Percentiles rank a stretch among this genome's conserved stretches.
phyloP scores from a whole-genome alignment of 2,797 vertebrate species.

The Vireo griseus region DNA sequence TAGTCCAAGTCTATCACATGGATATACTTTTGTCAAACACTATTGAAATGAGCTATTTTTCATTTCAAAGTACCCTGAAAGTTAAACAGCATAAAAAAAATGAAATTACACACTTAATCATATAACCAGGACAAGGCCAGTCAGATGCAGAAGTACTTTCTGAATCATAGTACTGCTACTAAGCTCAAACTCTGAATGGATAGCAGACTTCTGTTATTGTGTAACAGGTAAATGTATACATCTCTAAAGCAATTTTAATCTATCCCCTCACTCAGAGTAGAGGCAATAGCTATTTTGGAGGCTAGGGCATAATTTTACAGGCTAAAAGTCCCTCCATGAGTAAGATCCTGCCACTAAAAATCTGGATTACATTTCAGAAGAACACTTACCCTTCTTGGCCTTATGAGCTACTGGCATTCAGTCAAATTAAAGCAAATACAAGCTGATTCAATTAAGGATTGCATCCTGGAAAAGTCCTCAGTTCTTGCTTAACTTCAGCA shows the following conservation, averaged over 20 bases:
- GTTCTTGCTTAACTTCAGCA: constrained; percentile 6
- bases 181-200: background rate
- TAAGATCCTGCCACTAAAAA: background rate
- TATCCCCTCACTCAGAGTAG: background rate
- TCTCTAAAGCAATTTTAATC: background rate
- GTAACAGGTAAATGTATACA: background rate
- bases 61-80: background rate
- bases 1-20: background rate
- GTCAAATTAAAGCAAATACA: constrained; percentile 16
- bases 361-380: background rate
- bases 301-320: background rate
- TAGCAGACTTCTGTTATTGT: background rate
- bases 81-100: background rate
- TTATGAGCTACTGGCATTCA: background rate
- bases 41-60: background rate
- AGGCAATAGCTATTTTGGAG: background rate
- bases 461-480: background rate
- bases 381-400: background rate
- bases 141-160: background rate
- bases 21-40: background rate
- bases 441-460: background rate
- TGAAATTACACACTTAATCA: background rate
- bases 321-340: background rate
- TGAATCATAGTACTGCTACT: background rate
- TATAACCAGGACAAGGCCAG: background rate